Conservation (phyloP, 2,888 invertebrate genomes). For the Atethmia centrago region DNA sequence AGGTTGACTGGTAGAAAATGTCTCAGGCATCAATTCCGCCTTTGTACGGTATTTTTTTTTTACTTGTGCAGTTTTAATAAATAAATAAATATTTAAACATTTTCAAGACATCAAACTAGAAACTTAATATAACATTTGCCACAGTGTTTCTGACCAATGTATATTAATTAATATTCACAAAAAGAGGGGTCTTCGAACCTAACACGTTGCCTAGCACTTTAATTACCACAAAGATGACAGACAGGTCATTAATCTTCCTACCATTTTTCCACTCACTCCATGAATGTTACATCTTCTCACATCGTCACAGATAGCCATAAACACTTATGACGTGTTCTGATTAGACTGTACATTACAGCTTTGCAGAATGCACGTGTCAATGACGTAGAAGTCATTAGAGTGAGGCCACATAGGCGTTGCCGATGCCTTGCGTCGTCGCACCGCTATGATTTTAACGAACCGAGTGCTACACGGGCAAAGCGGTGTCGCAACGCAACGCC, state of each 20-base stretch:
- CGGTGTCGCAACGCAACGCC: too few relatives aligned
- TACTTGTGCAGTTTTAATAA: too few relatives aligned
- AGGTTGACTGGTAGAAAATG: too few relatives aligned
- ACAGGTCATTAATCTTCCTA: constrained; percentile 3
- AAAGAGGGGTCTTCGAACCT: background rate
- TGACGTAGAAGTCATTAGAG: constrained; percentile 5
- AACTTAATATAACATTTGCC: background rate
- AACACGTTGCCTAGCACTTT: background rate
- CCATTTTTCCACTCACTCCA: background rate
- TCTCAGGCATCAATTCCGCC: too few relatives aligned
- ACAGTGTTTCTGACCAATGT: background rate
- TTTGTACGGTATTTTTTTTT: too few relatives aligned
- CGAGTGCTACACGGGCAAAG: too few relatives aligned
- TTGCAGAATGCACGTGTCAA: background rate
- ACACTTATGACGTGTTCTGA: constrained; percentile 8
- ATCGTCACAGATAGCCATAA: background rate
- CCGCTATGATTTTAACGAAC: too few relatives aligned
- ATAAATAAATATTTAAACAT: too few relatives aligned
- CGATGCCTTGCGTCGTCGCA: too few relatives aligned
- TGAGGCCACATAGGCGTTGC: too few relatives aligned
- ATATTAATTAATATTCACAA: background rate
- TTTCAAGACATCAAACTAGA: too few relatives aligned
- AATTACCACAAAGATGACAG: constrained; percentile 5
- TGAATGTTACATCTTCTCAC: background rate
- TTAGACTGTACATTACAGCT: background rate